A percentile compares a stretch with the other conserved stretches of the same genome.
Evolutionary conservation across 2,113 vertebrate species (phyloP).

Genomic region (Noturus placidus): DNA sequence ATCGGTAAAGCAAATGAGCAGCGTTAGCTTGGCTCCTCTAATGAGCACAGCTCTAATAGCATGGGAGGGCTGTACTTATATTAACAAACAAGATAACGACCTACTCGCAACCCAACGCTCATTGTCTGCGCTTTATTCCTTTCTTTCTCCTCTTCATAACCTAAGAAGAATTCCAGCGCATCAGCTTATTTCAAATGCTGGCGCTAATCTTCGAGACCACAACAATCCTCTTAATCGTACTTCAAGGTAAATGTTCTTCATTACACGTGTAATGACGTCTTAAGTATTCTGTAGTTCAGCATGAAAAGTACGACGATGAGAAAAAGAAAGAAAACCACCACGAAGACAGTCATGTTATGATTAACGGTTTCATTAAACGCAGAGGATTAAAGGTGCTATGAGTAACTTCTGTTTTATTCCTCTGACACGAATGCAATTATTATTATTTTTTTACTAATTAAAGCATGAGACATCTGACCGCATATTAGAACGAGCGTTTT

Average conservation of each 20-base stretch:
- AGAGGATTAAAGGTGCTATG: neutral
- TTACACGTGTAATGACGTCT: conserved; percentile 14
- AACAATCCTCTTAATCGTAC: neutral
- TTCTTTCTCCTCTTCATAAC: neutral
- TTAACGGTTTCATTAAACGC: neutral
- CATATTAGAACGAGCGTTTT: no score
- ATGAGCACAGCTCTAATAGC: conserved; percentile 61
- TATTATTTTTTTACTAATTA: no score
- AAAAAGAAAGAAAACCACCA: neutral
- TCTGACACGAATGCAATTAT: neutral
- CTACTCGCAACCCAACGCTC: conserved; percentile 38
- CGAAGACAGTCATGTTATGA: neutral
- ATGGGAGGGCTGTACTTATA: conserved; percentile 54
- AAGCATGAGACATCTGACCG: no score
- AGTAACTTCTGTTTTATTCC: neutral
- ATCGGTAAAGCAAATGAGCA: conserved; percentile 62
- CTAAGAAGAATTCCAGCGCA: neutral
- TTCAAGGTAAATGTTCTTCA: neutral
- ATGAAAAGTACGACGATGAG: neutral
- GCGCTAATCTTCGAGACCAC: neutral
- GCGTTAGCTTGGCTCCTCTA: conserved; percentile 58
- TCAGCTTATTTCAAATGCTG: conserved; percentile 6
- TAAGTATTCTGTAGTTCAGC: neutral
- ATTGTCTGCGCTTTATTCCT: no score
- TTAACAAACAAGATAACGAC: conserved; percentile 68